These are phyloP conservation scores for Bradypodion pumilum DNA, from an alignment of 2,797 vertebrate species.

Conservation along the genomic window DNA sequence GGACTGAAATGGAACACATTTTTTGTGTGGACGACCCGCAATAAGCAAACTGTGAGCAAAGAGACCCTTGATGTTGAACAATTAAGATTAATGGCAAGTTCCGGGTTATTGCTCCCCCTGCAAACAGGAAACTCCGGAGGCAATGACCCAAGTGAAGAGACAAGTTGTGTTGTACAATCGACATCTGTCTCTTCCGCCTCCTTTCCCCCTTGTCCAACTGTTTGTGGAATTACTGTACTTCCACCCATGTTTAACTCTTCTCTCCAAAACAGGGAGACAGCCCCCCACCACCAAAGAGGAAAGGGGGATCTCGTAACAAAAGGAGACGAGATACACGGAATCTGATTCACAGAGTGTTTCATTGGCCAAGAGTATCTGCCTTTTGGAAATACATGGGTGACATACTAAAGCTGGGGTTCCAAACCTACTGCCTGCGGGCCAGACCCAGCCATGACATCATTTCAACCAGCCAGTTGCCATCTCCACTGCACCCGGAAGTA, in stretches of 20 bases:
- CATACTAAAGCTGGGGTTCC: no score
- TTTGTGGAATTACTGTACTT: background rate
- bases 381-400: no score
- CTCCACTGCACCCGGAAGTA: no score
- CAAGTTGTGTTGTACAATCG: slow-evolving; percentile 45
- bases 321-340: no score
- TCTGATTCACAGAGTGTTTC: background rate
- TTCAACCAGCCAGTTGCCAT: no score
- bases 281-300: background rate
- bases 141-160: slow-evolving; percentile 60
- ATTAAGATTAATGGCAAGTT: slow-evolving; percentile 63
- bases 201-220: no score
- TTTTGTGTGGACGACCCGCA: background rate
- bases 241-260: background rate
- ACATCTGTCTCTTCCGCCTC: background rate
- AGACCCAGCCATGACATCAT: no score
- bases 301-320: background rate
- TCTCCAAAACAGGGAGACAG: background rate
- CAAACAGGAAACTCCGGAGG: slow-evolving; percentile 59
- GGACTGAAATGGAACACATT: background rate
- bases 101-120: slow-evolving; percentile 61
- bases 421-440: no score
- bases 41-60: slow-evolving; percentile 13
- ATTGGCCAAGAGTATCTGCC: no score
- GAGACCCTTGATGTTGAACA: slow-evolving; percentile 58